Evolutionary conservation across 2,113 vertebrate species (phyloP), one percentile per base, ranked within the genome.

Genomic region (Spea multiplicata): DNA sequence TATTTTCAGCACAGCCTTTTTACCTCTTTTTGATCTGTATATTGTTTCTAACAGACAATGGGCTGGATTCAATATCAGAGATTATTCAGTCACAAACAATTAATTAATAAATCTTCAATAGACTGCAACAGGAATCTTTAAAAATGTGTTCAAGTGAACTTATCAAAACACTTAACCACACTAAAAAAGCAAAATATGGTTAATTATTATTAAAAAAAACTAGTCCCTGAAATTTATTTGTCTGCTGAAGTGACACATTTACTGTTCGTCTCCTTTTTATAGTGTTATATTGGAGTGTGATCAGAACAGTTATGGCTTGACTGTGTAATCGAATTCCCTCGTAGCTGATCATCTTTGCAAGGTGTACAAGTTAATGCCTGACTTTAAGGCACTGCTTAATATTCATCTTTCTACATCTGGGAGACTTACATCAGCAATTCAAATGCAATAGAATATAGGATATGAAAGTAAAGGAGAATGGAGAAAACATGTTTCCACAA

Each of bases 151-250:
- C 30, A 1, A 30, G 30, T 30, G 30, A 30, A 30, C 2, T 30
- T 30, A 30, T 30, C 30, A 30, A 30, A 30, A 30, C 30, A 30
- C 2, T 30, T 30, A 30, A 30, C 30, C 1, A 30, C 30, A 30
- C 30, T 30, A 30, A 30, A 30, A 30, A 30, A 2, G 1, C 2
- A 30, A 30, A 30, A 30, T 30, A 30, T 30, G 30, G 30, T 30
- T 30, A 30, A 30, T 1, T 30, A 30, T 30, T 86, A 82, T 74
- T 80, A 73, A 68, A 84, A 88, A 89, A 87, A 84, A 82, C 78
- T 52, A 52, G 6, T 52, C 50, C 50, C 9, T 1, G 50, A 52
- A 59, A 13, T 66, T 52, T 72, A 10, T 72, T 71, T 44, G n/a
- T 61, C 46, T 55, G 48, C 13, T 17, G 16, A 7, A 53, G 12